These are phyloP conservation scores for Ammodytes dubius DNA, from an alignment of 2,113 vertebrate species.

Conservation along the genomic window DNA sequence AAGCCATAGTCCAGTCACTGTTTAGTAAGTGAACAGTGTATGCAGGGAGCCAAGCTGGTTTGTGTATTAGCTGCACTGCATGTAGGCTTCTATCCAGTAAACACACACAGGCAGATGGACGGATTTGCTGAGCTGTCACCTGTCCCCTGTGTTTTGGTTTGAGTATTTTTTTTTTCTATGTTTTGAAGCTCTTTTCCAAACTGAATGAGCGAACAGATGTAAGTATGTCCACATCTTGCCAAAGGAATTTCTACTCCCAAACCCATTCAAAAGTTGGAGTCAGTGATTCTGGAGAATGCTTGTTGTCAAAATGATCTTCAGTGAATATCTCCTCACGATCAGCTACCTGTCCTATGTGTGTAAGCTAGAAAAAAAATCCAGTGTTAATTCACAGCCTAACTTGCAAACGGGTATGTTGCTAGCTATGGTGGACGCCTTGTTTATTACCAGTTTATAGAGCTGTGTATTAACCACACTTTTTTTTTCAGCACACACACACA, in stretches of 20 bases:
- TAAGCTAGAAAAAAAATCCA: too few relatives aligned
- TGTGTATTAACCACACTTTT: too few relatives aligned
- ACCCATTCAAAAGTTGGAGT: too few relatives aligned
- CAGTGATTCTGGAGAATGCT: too few relatives aligned
- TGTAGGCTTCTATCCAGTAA: slow-evolving; percentile 13
- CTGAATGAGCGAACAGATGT: slow-evolving; percentile 60
- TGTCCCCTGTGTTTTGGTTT: neutral
- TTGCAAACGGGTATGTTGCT: too few relatives aligned
- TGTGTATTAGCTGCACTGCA: slow-evolving; percentile 31
- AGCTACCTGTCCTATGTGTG: too few relatives aligned
- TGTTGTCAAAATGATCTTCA: too few relatives aligned
- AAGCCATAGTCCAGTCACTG: neutral
- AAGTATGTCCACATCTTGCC: neutral
- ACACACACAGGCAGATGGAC: slow-evolving; percentile 28
- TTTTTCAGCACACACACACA: too few relatives aligned
- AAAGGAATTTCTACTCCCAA: neutral
- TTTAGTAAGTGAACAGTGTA: slow-evolving; percentile 27
- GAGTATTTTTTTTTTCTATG: slow-evolving; percentile 36
- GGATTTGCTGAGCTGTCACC: slow-evolving; percentile 13
- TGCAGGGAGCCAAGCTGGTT: slow-evolving; percentile 44
- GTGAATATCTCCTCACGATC: too few relatives aligned
- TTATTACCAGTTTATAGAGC: too few relatives aligned
- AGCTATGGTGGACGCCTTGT: too few relatives aligned
- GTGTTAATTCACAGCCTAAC: too few relatives aligned
- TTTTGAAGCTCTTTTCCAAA: slow-evolving; percentile 14